These are phyloP conservation scores for Nestor notabilis DNA, from an alignment of 2,113 vertebrate genomes.

Conservation along the genomic window DNA sequence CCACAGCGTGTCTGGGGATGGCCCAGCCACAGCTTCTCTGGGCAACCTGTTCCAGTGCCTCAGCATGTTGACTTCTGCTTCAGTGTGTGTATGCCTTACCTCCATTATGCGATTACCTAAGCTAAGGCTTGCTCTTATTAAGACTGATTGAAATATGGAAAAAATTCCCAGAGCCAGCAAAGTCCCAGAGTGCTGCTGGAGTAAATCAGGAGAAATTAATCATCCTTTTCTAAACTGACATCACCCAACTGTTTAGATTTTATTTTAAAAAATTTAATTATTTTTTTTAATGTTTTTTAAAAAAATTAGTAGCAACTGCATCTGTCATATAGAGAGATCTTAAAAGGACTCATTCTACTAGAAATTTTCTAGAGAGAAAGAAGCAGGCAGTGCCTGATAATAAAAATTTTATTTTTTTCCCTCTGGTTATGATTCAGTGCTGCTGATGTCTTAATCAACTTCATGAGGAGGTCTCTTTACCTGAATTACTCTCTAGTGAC, in stretches of 20 bases:
- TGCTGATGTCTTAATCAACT: not conserved
- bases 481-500: not conserved
- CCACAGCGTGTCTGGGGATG: not conserved
- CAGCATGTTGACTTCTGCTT: not conserved
- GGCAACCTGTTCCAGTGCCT: not conserved
- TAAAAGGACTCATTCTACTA: not conserved
- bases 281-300: not conserved
- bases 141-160: not conserved
- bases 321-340: not conserved
- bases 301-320: not conserved
- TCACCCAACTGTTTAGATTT: not conserved
- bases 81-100: not conserved
- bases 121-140: not conserved
- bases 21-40: not conserved
- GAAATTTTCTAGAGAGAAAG: not conserved
- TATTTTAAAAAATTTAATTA: not conserved
- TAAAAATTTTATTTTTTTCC: not conserved
- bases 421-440: not conserved
- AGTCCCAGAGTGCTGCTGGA: not conserved
- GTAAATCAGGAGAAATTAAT: not conserved
- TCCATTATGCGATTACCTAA: not conserved
- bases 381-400: not conserved
- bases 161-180: not conserved
- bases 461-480: not conserved
- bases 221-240: not conserved